phyloP scores from a whole-genome alignment of 2,113 vertebrate species.

The Esox niger region DNA sequence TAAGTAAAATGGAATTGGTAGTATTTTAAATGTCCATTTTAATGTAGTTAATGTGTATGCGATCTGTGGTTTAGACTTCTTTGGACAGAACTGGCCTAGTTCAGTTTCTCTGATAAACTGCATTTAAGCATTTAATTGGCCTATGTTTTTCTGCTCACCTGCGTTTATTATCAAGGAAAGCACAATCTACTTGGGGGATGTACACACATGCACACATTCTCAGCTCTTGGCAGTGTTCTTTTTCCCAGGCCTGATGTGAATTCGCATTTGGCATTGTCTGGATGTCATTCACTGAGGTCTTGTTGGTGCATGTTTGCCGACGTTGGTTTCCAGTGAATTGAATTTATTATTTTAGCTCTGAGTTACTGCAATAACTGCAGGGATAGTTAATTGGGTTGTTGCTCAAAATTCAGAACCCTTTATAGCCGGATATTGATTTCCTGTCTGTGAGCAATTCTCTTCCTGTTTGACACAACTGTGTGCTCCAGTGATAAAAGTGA shows the following conservation, averaged over 20 bases:
- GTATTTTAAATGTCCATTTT: neutral
- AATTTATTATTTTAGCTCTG: neutral
- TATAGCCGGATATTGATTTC: constrained; percentile 62
- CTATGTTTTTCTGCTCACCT: neutral
- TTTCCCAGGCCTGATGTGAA: constrained; percentile 3
- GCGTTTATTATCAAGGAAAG: neutral
- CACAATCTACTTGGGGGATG: neutral
- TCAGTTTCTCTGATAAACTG: neutral
- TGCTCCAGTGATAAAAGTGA: constrained; percentile 30
- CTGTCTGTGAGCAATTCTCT: constrained; percentile 56
- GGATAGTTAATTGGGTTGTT: constrained; percentile 27
- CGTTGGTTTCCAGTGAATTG: constrained; percentile 3
- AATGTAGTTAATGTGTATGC: neutral
- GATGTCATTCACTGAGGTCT: neutral
- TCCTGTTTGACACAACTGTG: constrained; percentile 48
- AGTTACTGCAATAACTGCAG: constrained; percentile 8
- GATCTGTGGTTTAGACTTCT: neutral
- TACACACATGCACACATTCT: neutral
- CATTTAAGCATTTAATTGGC: neutral
- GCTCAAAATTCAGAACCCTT: constrained; percentile 17
- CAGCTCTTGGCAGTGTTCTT: neutral
- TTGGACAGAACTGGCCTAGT: neutral
- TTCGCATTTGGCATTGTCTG: neutral
- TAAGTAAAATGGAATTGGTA: neutral
- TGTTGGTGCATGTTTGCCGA: neutral